These are phyloP conservation scores for Peromyscus polionotus DNA, from an alignment of 2,113 vertebrate species.

Conservation along the genomic window DNA sequence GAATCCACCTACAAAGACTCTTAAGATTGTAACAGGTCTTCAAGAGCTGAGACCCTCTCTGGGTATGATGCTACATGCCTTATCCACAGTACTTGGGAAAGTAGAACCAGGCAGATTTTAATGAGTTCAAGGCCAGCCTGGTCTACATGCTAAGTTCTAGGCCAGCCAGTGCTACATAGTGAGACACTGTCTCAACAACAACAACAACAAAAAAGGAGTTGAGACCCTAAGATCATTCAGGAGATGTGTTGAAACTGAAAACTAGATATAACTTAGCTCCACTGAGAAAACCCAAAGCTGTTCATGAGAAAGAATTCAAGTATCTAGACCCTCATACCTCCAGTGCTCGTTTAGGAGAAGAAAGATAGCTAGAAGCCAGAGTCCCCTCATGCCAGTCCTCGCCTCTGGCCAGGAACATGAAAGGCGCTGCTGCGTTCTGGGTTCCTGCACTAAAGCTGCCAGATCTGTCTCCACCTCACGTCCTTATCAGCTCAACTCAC, in stretches of 20 bases:
- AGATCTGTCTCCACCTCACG: neutral
- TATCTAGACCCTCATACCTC: rapidly evolving
- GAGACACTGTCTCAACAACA: neutral
- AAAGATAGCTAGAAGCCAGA: neutral
- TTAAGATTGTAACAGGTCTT: neutral
- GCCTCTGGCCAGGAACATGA: neutral
- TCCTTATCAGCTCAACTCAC: neutral
- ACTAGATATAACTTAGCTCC: neutral
- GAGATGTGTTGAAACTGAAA: neutral
- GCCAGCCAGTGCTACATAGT: neutral
- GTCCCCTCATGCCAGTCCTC: neutral
- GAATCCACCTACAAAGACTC: neutral
- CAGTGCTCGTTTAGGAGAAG: neutral
- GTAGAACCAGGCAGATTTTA: neutral
- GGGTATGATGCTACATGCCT: neutral
- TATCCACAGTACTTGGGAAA: neutral
- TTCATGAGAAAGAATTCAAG: neutral
- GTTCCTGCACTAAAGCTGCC: neutral
- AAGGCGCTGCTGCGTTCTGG: neutral
- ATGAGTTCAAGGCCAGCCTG: neutral
- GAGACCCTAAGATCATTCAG: neutral
- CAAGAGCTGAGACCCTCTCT: neutral
- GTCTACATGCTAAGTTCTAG: neutral
- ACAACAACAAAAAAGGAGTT: neutral
- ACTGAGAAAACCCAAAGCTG: neutral